Evolutionary conservation across 1,140 invertebrate genomes (phyloP).

Genomic region (Paracyclopina nana): DNA sequence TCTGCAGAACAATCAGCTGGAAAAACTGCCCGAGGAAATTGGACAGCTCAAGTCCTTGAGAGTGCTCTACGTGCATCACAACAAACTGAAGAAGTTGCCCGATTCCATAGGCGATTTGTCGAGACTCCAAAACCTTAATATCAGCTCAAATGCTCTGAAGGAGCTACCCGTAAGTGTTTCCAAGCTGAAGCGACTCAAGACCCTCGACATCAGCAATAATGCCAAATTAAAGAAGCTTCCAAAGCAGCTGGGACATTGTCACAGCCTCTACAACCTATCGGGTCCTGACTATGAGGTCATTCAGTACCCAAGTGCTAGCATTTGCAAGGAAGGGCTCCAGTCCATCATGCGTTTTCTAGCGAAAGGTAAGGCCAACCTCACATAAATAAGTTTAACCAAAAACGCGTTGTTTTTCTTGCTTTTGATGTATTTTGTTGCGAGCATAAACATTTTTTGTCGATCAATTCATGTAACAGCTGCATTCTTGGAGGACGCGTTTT

Average conservation of each 20-base stretch:
- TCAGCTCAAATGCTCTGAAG: constrained; percentile 9
- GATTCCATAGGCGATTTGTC: constrained; percentile 6
- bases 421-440: no score
- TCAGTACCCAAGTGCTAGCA: not conserved
- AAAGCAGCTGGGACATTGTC: not conserved
- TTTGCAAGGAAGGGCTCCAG: not conserved
- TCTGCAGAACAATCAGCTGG: constrained; percentile 11
- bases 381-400: no score
- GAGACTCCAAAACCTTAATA: constrained; percentile 4
- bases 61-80: constrained; percentile 11
- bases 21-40: constrained; percentile 16
- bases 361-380: constrained; percentile 12
- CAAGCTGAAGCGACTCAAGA: not conserved
- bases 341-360: constrained; percentile 8
- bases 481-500: no score
- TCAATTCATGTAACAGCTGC: no score
- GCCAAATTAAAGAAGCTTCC: constrained; percentile 2
- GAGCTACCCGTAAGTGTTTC: not conserved
- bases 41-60: constrained; percentile 6
- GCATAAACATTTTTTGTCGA: no score
- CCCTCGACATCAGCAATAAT: constrained; percentile 2
- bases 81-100: constrained; percentile 4
- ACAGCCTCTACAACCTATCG: not conserved
- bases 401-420: no score
- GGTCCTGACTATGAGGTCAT: not conserved